Base-by-base conservation (phyloP, 2,888 invertebrate species). In the Aleiodes testaceus region DNA sequence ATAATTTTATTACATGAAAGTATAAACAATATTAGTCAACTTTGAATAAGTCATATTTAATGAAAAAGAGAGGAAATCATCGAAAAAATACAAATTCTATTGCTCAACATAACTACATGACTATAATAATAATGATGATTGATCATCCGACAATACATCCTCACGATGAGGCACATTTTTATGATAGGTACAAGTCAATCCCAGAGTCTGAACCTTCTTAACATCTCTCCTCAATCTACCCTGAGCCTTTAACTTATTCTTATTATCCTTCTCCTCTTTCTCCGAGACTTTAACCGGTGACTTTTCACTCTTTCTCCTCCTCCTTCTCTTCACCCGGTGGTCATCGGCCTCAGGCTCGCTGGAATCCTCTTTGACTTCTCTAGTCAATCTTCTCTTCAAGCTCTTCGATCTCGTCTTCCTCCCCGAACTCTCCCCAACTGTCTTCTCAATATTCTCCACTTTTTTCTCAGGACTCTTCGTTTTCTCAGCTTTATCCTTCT, bases 81-180 rank as follows among this genome's bases (percentile, higher is more conserved):
- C 20, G n/a, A 52, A 52, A 20, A 18, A 36, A 7, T 52, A 55
- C 26, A 2, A 3, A 16, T 30, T 11, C 36, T 44, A 47, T 26
- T 11, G 26, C 6, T 69, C 26, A 20, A 52, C 36, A 50, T 18
- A 49, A n/a, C 73, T 45, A 76, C 12, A 77, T 70, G 6, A 26
- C 26, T 26, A 26, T 26, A 26, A 26, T 26, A 26, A 26, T 26
- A 67, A 72, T n/a, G 80, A 82, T 11, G 71, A 9, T 68, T 80
- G 77, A 65, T 82, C 79, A 18, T 83, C 82, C 1, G 83, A 83
- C 36, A 84, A 72, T 9, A 76, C 63, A 20, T 74, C 77, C 26
- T 78, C 75, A 30, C 50, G 45, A 7, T n/a, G 5, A 5, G 73
- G 73, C 22, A 76, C 69, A 66, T 70, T 63, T 53, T 66, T 61